Conservation (phyloP, 2,888 invertebrate genomes). For the Nyleta sp. region DNA sequence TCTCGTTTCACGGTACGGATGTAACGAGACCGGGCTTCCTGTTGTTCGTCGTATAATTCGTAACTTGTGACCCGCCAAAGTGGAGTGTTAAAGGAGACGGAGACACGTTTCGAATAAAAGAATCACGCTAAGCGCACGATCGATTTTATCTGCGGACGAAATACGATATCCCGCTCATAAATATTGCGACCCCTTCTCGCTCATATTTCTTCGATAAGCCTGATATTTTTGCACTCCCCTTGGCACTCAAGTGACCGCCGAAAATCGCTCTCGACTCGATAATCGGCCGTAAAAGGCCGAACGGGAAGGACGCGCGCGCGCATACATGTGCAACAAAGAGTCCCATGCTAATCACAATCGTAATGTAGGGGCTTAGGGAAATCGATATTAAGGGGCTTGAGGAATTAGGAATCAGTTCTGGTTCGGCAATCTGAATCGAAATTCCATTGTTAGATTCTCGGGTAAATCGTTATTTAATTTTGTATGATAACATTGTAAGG, state of each 20-base stretch:
- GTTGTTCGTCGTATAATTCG: conserved; percentile 49
- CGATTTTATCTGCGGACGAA: conserved; percentile 39
- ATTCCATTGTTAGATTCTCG: too few species aligned
- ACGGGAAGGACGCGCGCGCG: neutral
- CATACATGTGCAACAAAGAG: neutral
- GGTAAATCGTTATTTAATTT: too few species aligned
- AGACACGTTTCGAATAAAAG: conserved; percentile 29
- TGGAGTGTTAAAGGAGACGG: conserved; percentile 28
- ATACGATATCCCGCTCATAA: conserved; percentile 35
- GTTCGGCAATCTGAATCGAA: too few species aligned
- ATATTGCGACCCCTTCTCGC: conserved; percentile 24
- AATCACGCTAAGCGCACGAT: conserved; percentile 19
- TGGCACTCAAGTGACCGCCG: conserved; percentile 5
- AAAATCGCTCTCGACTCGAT: conserved; percentile 26
- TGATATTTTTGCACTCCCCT: conserved; percentile 21
- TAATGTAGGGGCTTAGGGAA: too few species aligned
- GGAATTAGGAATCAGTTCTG: too few species aligned
- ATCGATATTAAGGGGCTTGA: too few species aligned
- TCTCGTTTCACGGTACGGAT: conserved; percentile 45
- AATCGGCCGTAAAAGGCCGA: conserved; percentile 16
- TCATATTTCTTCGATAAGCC: conserved; percentile 34
- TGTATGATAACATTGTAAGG: too few species aligned
- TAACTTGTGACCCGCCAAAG: conserved; percentile 23
- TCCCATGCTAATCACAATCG: neutral
- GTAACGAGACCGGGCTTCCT: conserved; percentile 54